Conservation (phyloP, 2,797 vertebrate genomes). For the Takifugu ocellatus region DNA sequence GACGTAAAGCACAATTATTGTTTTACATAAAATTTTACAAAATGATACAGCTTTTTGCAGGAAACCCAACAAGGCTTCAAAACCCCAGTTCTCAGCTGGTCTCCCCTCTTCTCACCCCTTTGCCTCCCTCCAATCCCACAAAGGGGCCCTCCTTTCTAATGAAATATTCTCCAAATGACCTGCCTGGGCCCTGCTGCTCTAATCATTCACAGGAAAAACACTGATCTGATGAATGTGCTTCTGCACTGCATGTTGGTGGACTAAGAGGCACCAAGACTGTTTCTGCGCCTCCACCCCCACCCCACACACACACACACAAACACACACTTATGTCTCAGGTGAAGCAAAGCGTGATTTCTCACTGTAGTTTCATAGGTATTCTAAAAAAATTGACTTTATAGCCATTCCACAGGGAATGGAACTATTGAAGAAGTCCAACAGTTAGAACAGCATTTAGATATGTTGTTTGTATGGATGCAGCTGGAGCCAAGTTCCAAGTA, state of each 20-base stretch:
- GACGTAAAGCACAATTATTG: background rate
- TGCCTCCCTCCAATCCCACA: conserved; percentile 33
- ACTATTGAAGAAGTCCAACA: no score
- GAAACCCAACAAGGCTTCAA: conserved; percentile 5
- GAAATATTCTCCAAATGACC: conserved; percentile 74
- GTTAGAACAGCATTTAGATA: no score
- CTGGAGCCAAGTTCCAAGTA: background rate
- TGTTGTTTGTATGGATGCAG: background rate
- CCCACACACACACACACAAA: no score
- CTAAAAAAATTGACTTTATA: no score
- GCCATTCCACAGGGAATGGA: no score
- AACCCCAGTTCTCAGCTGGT: conserved; percentile 16
- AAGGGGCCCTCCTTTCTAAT: conserved; percentile 67
- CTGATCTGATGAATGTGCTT: conserved; percentile 65
- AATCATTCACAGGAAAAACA: conserved; percentile 62
- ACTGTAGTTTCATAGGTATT: no score
- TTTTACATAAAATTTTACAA: no score
- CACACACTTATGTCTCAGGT: background rate
- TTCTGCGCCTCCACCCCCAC: background rate
- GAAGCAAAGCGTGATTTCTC: no score
- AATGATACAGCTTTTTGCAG: background rate
- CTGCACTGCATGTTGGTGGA: conserved; percentile 13
- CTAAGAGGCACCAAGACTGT: no score
- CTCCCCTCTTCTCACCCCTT: background rate
- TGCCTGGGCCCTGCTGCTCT: conserved; percentile 53